phyloP scores from a whole-genome alignment of 1,140 invertebrate species.

The Cydia pomonella region DNA sequence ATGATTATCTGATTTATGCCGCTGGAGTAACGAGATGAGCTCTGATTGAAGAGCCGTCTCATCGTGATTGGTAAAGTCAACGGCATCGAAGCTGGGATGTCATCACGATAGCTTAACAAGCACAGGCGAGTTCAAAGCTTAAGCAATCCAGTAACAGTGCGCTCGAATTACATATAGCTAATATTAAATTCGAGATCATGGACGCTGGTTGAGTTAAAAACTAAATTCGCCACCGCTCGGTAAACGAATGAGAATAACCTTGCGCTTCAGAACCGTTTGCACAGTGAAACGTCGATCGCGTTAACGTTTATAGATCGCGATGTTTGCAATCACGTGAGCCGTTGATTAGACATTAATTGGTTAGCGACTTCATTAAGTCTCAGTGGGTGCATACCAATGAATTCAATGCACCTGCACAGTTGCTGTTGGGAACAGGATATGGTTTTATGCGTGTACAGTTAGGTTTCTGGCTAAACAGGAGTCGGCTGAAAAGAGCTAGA shows the following conservation, averaged over 20 bases:
- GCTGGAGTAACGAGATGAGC: slow-evolving; percentile 13
- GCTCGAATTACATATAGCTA: background rate
- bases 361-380: background rate
- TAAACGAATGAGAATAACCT: background rate
- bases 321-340: slow-evolving; percentile 23
- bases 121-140: background rate
- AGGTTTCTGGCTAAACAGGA: no score
- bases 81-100: background rate
- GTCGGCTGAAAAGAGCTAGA: no score
- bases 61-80: slow-evolving; percentile 31
- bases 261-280: background rate
- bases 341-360: slow-evolving; percentile 32
- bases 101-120: background rate
- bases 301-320: slow-evolving; percentile 28
- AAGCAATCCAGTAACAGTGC: background rate
- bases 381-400: background rate
- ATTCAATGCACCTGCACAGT: background rate
- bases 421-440: background rate
- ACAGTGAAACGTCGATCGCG: slow-evolving; percentile 8
- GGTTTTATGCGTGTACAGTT: background rate
- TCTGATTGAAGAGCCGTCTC: slow-evolving; percentile 30
- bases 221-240: background rate
- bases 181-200: background rate
- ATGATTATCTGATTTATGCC: slow-evolving; percentile 24
- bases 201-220: background rate